phyloP scores from a whole-genome alignment of 2,888 invertebrate genomes.

The Chrysotoxum bicinctum region DNA sequence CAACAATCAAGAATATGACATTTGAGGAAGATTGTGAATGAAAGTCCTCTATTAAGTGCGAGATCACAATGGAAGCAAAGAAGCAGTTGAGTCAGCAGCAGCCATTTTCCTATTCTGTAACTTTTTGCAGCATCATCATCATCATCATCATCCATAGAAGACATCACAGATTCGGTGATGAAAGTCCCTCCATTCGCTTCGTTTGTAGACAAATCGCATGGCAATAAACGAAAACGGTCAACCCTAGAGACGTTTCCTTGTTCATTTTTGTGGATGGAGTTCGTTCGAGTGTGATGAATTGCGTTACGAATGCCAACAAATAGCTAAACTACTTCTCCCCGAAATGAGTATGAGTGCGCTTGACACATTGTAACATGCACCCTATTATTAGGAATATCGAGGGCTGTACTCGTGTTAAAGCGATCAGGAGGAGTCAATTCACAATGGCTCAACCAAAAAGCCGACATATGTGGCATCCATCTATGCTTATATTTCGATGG shows the following conservation, averaged over 20 bases:
- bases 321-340: constrained; percentile 25
- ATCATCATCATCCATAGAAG: neutral
- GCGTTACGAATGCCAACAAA: constrained; percentile 69
- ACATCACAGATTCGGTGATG: constrained; percentile 1
- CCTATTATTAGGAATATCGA: constrained; percentile 14
- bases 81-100: constrained; percentile 59
- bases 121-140: constrained; percentile 41
- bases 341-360: constrained; percentile 32
- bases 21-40: constrained; percentile 24
- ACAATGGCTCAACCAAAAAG: constrained; percentile 9
- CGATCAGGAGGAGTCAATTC: constrained; percentile 64
- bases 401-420: constrained; percentile 38
- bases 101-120: constrained; percentile 35
- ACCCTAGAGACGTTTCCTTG: constrained; percentile 6
- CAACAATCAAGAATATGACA: neutral
- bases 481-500: constrained; percentile 60
- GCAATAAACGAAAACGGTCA: constrained; percentile 45
- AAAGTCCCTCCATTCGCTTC: constrained; percentile 20
- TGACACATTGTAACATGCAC: constrained; percentile 8
- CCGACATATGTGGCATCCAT: constrained; percentile 58
- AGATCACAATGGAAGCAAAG: constrained; percentile 55
- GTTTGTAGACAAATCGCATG: constrained; percentile 59
- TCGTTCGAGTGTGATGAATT: constrained; percentile 70
- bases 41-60: constrained; percentile 22
- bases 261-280: constrained; percentile 18